Conservation (phyloP, 2,888 invertebrate genomes). For the Sicus ferrugineus region DNA sequence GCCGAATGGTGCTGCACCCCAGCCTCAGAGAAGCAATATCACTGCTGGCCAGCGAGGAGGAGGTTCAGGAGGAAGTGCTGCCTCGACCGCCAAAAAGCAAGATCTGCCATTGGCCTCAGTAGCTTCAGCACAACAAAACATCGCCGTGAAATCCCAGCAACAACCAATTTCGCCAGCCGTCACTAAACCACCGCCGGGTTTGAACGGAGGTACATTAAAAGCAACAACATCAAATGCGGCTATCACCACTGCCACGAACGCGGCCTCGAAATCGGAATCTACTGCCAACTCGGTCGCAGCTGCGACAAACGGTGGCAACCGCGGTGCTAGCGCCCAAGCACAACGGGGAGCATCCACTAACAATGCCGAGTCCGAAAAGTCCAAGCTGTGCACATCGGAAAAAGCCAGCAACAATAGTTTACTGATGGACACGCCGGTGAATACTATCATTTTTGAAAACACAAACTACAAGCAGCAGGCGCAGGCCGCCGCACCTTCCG, state of each 20-base stretch:
- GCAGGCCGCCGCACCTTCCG: constrained; percentile 43
- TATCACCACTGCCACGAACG: constrained; percentile 76
- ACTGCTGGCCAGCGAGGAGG: constrained; percentile 42
- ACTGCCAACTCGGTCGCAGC: constrained; percentile 37
- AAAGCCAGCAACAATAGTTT: constrained; percentile 53
- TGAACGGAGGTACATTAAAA: constrained; percentile 47
- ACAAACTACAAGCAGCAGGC: constrained; percentile 80
- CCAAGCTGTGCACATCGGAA: constrained; percentile 35
- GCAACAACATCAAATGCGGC: constrained; percentile 56
- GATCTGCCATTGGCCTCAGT: constrained; percentile 48
- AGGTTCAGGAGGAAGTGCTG: not conserved
- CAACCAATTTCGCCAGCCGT: too few species aligned
- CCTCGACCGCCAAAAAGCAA: constrained; percentile 47
- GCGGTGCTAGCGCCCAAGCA: constrained; percentile 33
- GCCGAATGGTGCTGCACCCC: constrained; percentile 29
- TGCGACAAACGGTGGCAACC: constrained; percentile 38
- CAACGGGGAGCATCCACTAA: constrained; percentile 23
- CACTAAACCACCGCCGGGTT: constrained; percentile 51
- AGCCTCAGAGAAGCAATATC: constrained; percentile 46
- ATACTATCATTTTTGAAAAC: constrained; percentile 90
- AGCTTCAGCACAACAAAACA: constrained; percentile 38
- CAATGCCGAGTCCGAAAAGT: constrained; percentile 39
- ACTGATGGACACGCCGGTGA: constrained; percentile 81
- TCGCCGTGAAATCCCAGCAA: constrained; percentile 43
- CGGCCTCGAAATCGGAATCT: constrained; percentile 26